Conservation (phyloP, 2,113 vertebrate species). For the Castor canadensis region DNA sequence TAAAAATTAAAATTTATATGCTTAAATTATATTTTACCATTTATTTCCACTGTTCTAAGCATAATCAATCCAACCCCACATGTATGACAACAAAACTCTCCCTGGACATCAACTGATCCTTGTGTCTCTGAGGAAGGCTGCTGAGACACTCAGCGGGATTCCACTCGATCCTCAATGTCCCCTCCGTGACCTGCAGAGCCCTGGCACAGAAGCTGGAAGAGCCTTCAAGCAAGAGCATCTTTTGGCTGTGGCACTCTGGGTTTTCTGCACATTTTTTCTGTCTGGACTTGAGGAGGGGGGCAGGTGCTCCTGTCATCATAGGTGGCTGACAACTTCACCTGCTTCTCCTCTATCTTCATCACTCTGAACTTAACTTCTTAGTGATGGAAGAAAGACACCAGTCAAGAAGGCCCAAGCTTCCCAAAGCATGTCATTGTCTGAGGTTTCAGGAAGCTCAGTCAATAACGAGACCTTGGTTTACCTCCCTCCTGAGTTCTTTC, state of each 20-base stretch:
- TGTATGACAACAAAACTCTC: background rate
- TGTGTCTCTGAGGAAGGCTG: slow-evolving; percentile 76
- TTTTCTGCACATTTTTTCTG: slow-evolving; percentile 87
- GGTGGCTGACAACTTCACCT: slow-evolving; percentile 90
- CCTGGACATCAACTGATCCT: slow-evolving; percentile 62
- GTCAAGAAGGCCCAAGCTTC: slow-evolving; percentile 94
- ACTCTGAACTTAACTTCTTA: slow-evolving; percentile 90
- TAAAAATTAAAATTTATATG: too few species aligned
- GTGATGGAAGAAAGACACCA: slow-evolving; percentile 91
- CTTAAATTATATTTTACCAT: slow-evolving; percentile 47
- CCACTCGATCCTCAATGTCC: too few species aligned
- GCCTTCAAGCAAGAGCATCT: background rate
- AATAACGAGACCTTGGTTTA: slow-evolving; percentile 87
- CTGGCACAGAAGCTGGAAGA: too few species aligned
- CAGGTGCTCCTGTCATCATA: slow-evolving; percentile 89
- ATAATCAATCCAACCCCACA: slow-evolving; percentile 75
- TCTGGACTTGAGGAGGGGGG: slow-evolving; percentile 81
- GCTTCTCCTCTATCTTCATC: slow-evolving; percentile 94
- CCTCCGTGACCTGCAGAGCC: too few species aligned
- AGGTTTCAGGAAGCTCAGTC: slow-evolving; percentile 92
- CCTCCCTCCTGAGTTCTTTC: slow-evolving; percentile 92
- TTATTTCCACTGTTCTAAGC: slow-evolving; percentile 83
- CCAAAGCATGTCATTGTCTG: slow-evolving; percentile 91
- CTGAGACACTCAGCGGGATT: slow-evolving; percentile 71
- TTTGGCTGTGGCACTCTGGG: slow-evolving; percentile 49